phyloP scores from a whole-genome alignment of 2,888 invertebrate species.

The Bedellia somnulentella region DNA sequence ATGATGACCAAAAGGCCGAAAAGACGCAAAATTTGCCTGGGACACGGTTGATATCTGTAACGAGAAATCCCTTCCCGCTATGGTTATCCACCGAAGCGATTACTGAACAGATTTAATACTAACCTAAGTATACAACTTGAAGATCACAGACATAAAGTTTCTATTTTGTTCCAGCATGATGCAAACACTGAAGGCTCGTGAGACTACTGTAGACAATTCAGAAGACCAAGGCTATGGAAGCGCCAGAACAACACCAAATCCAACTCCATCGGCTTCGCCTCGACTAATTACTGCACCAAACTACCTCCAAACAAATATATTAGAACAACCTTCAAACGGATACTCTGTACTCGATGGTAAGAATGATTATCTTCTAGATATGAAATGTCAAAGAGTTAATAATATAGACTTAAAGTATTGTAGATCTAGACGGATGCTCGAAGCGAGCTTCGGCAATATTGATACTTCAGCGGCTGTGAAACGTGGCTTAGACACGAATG shows the following conservation, averaged over 20 bases:
- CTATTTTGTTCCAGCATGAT: conserved; percentile 33
- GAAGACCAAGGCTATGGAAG: conserved; percentile 44
- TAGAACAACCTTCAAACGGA: too few relatives aligned
- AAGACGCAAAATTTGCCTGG: conserved; percentile 15
- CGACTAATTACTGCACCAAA: conserved; percentile 20
- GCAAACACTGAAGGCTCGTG: conserved; percentile 39
- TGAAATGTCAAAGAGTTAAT: conserved; percentile 14
- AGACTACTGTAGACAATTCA: too few relatives aligned
- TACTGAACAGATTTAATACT: conserved; percentile 8
- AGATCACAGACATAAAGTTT: neutral
- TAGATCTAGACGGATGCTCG: conserved; percentile 31
- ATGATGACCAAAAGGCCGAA: conserved; percentile 32
- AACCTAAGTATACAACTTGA: conserved; percentile 5
- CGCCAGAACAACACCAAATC: conserved; percentile 34
- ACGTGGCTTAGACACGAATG: conserved; percentile 27
- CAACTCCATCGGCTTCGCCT: conserved; percentile 35
- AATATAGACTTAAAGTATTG: conserved; percentile 33
- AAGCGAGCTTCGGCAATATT: conserved; percentile 25
- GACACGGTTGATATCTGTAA: conserved; percentile 29
- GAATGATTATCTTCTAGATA: too few relatives aligned
- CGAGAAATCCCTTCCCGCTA: conserved; percentile 17
- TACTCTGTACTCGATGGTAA: too few relatives aligned
- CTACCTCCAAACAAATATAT: too few relatives aligned
- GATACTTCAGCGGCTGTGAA: conserved; percentile 37
- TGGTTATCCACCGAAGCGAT: conserved; percentile 50